phyloP scores from a whole-genome alignment of 2,113 vertebrate genomes.

The Stictonetta naevosa region DNA sequence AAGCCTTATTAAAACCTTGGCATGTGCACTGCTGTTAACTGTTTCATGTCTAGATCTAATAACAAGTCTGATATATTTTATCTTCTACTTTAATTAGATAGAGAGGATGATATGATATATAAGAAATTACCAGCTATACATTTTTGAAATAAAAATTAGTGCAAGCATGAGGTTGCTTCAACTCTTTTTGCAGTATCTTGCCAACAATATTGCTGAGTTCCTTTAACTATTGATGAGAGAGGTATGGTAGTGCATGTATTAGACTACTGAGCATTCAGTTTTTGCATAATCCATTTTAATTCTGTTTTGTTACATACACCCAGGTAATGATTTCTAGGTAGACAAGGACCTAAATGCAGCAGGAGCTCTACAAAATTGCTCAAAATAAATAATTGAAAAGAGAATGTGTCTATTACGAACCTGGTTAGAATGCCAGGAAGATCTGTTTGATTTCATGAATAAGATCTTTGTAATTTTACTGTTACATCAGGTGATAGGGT shows the following conservation, averaged over 20 bases:
- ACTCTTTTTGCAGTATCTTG: neutral
- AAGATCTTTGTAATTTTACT: neutral
- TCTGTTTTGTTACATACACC: neutral
- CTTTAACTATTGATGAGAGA: neutral
- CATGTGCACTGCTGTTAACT: conserved; percentile 71
- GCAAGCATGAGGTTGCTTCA: neutral
- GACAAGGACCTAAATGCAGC: neutral
- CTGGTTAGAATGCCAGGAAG: neutral
- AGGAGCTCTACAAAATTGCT: neutral
- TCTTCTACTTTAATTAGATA: neutral
- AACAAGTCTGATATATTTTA: neutral
- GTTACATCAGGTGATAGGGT: neutral
- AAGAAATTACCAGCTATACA: neutral
- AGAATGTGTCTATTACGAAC: neutral
- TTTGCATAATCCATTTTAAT: neutral
- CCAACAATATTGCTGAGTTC: neutral
- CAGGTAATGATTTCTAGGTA: neutral
- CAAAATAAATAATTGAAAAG: neutral
- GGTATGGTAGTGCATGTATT: neutral
- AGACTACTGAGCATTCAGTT: neutral
- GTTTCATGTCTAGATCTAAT: conserved; percentile 52
- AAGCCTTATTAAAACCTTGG: conserved; percentile 76
- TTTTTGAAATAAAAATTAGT: neutral
- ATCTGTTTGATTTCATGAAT: neutral
- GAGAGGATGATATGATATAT: neutral